Evolutionary conservation across 2,113 vertebrate genomes (phyloP).

Genomic region (Trichechus manatus): DNA sequence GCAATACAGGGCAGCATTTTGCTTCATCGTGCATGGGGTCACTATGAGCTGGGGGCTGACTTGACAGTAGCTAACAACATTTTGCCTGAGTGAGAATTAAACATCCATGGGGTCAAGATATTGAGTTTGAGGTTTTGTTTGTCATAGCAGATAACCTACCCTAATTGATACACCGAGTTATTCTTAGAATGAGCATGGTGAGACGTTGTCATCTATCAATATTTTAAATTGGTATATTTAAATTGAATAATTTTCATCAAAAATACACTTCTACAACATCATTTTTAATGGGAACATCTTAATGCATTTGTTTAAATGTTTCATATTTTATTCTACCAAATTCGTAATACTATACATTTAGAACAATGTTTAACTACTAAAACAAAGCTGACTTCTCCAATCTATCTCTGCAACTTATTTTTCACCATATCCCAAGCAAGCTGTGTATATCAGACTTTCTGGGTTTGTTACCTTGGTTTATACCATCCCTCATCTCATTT

Average conservation of each 20-base stretch:
- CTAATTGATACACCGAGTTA: neutral
- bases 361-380: neutral
- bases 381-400: neutral
- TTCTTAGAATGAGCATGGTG: neutral
- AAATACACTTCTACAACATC: neutral
- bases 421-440: neutral
- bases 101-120: neutral
- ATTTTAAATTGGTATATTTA: neutral
- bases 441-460: neutral
- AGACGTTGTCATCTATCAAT: neutral
- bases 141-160: neutral
- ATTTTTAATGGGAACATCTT: neutral
- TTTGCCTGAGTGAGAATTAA: constrained; percentile 32
- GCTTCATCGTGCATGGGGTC: neutral
- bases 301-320: neutral
- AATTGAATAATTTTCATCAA: neutral
- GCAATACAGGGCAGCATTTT: neutral
- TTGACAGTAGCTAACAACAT: neutral
- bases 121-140: neutral
- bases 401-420: neutral
- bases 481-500: neutral
- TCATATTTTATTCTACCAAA: constrained; percentile 41
- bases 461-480: neutral
- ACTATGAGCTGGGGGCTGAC: neutral
- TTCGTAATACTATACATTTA: neutral